These are phyloP conservation scores for Syncerus caffer DNA, from an alignment of 2,797 vertebrate genomes.

Conservation along the genomic window DNA sequence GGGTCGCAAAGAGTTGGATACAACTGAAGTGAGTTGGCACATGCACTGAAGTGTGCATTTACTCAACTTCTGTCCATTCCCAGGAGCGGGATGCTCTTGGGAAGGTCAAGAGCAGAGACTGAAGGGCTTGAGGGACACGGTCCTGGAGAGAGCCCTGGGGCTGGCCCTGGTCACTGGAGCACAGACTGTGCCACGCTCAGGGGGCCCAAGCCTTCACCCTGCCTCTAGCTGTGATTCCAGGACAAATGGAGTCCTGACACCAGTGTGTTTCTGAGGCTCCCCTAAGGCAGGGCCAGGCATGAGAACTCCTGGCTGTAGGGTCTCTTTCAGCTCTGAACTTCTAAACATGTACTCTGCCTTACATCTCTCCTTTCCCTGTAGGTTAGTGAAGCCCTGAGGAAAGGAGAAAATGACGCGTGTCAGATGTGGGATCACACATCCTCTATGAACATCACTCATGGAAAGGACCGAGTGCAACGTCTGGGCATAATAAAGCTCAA, in stretches of 20 bases:
- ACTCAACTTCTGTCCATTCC: background rate
- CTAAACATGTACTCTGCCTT: background rate
- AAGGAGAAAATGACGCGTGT: fast-evolving
- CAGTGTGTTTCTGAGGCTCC: background rate
- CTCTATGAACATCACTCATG: background rate
- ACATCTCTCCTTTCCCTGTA: background rate
- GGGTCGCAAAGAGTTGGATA: background rate
- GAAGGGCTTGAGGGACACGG: too few relatives aligned
- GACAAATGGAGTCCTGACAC: background rate
- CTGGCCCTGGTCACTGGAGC: fast-evolving
- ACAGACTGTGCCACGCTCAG: background rate
- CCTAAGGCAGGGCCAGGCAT: background rate
- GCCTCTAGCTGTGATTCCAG: background rate
- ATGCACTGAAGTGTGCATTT: fast-evolving
- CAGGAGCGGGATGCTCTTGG: fast-evolving
- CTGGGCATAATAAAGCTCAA: background rate
- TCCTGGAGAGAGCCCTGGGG: fast-evolving
- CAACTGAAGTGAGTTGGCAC: background rate
- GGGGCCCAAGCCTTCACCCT: background rate
- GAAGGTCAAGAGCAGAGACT: background rate
- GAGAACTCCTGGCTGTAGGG: background rate
- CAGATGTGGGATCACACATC: fast-evolving
- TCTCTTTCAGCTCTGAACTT: background rate
- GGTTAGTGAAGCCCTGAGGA: background rate
- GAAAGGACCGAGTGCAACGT: background rate